These are phyloP conservation scores for Pelodiscus sinensis DNA, from an alignment of 2,113 vertebrate species.

Conservation along the genomic window DNA sequence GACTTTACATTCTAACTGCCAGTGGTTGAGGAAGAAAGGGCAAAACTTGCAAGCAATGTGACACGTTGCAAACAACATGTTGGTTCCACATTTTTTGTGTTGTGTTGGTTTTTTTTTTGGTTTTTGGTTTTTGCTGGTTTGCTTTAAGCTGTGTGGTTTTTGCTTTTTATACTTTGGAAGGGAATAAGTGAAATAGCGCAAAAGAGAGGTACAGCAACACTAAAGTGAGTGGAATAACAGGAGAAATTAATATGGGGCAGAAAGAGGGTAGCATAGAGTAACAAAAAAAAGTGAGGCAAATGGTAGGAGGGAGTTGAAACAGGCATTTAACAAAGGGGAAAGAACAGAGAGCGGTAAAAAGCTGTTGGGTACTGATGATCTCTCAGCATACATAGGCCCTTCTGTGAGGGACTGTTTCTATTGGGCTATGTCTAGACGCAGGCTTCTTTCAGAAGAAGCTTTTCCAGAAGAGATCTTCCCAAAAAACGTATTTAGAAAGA, in stretches of 20 bases:
- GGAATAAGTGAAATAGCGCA: not conserved
- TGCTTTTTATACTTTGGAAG: not conserved
- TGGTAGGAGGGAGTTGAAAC: not conserved
- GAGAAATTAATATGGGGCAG: not conserved
- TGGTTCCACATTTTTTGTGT: not conserved
- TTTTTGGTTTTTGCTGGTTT: not conserved
- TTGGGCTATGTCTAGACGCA: not conserved
- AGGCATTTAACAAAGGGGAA: not conserved
- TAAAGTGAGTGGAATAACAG: not conserved
- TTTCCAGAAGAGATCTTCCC: too few species aligned
- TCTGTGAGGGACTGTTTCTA: constrained; percentile 43
- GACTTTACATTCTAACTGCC: not conserved
- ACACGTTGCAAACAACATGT: not conserved
- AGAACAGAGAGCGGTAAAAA: not conserved
- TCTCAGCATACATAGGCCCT: constrained; percentile 52
- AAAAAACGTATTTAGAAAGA: too few species aligned
- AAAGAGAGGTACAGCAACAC: not conserved
- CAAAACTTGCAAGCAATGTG: not conserved
- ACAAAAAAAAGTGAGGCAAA: not conserved
- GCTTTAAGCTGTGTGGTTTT: not conserved
- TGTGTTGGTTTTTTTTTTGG: too few species aligned
- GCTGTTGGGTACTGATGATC: constrained; percentile 29
- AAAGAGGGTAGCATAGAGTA: not conserved
- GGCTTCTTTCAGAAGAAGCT: too few species aligned
- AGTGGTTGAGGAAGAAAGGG: not conserved